Base-by-base conservation (phyloP, 1,140 invertebrate species). In the Hormaphis cornu region DNA sequence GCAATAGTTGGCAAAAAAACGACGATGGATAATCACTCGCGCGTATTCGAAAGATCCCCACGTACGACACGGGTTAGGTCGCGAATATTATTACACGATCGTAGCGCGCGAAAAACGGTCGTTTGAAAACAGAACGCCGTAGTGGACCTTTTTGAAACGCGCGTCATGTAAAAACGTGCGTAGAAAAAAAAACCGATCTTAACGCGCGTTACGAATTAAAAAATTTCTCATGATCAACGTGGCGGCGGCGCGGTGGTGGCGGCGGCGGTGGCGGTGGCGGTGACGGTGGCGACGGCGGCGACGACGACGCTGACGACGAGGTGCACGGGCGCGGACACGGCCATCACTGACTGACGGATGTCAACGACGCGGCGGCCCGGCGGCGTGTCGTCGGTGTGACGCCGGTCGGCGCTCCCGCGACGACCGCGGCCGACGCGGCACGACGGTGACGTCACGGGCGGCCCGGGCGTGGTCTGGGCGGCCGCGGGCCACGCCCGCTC, bases 291-390 rank as follows among this genome's bases (percentile, higher is more conserved):
- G 24, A 26, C 8, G n/a, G 26, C 20, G 33, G 20, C 54, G 54
- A 20, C 20, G 33, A 12, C 54, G 54, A 10, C 35, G 35, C 18
- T 20, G 14, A 9, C 54, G 44, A 24, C 59, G 61, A 66, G 50
- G 42, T 50, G 44, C 61, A 66, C 61, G 61, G 44, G 50, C 61
- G 35, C 44, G 61, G 44, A 46, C 61, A 66, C 61, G 61, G 61
- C 61, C 61, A 66, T 66, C 61, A 66, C 61, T 66, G 61, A 66
- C 61, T 66, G 61, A 66, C 61, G 61, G 61, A 44, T 66, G 61
- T 66, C 61, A 66, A 66, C 61, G 50, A 66, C 61, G 61, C 61
- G 28, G 8, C 44, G 44, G 61, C 30, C 61, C 61, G 56, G 18
- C 56, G 56, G 37, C 33, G 28, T n/a, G n/a, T n/a, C n/a, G n/a